phyloP scores from a whole-genome alignment of 2,888 invertebrate genomes.

The Amphipyra berbera region DNA sequence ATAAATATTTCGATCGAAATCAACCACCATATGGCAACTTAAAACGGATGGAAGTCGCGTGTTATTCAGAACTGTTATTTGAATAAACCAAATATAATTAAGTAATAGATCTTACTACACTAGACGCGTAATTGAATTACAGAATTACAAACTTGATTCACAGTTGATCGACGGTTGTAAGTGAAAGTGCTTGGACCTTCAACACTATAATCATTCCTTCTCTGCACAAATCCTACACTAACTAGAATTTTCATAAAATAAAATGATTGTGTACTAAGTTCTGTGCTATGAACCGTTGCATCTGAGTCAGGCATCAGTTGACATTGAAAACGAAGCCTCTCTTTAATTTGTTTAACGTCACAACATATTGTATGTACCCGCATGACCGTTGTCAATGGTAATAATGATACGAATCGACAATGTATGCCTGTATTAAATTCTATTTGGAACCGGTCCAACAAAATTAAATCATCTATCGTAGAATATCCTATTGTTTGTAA shows the following conservation, averaged over 20 bases:
- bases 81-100: too few species aligned
- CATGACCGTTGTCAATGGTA: constrained; percentile 27
- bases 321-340: constrained; percentile 56
- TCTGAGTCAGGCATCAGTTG: constrained; percentile 50
- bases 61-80: too few species aligned
- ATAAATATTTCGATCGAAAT: neutral
- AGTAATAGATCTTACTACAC: too few species aligned
- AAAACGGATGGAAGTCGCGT: too few species aligned
- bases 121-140: neutral
- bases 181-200: constrained; percentile 50
- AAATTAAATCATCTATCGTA: neutral
- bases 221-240: neutral
- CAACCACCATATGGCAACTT: neutral
- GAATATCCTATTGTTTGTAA: neutral
- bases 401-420: constrained; percentile 36
- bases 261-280: neutral
- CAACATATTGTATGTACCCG: constrained; percentile 37
- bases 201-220: neutral
- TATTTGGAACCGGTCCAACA: constrained; percentile 4
- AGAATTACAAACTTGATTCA: constrained; percentile 8
- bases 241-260: neutral
- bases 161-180: constrained; percentile 1
- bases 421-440: constrained; percentile 8
- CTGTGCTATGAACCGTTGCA: constrained; percentile 5
- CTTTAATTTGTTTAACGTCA: constrained; percentile 40